A percentile compares a stretch with the other conserved stretches of the same genome.
Evolutionary conservation across 2,113 vertebrate species (phyloP).

Genomic region (Patagioenas fasciata): DNA sequence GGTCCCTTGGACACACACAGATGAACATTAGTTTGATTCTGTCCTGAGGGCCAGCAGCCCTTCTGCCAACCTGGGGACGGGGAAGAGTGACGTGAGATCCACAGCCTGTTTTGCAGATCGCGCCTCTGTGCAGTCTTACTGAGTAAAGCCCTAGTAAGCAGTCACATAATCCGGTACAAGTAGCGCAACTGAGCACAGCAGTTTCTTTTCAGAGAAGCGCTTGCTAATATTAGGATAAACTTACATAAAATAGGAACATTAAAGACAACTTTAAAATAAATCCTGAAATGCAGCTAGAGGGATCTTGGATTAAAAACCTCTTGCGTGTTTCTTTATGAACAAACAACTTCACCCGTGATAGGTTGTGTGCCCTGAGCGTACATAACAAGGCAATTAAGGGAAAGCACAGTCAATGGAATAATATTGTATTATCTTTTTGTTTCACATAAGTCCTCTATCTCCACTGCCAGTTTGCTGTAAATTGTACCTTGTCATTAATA

Average conservation of each 20-base stretch:
- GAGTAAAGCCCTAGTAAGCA: background rate
- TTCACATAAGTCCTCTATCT: constrained; percentile 55
- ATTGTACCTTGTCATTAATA: constrained; percentile 61
- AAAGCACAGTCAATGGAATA: constrained; percentile 40
- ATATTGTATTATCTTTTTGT: constrained; percentile 59
- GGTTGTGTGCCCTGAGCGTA: constrained; percentile 33
- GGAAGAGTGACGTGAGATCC: background rate
- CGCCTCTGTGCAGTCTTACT: background rate
- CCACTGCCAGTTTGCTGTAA: constrained; percentile 45
- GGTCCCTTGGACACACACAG: background rate
- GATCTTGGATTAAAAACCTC: constrained; percentile 57
- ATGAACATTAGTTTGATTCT: background rate
- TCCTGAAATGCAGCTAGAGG: constrained; percentile 32
- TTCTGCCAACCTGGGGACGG: background rate
- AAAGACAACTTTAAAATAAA: constrained; percentile 52
- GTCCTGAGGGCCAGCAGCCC: background rate
- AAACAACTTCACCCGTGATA: constrained; percentile 38
- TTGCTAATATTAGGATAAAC: constrained; percentile 36
- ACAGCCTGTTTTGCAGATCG: background rate
- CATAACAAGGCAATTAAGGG: constrained; percentile 62
- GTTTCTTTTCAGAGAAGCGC: constrained; percentile 15
- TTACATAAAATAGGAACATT: constrained; percentile 12
- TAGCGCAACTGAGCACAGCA: background rate
- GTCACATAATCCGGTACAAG: background rate
- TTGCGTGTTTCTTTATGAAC: constrained; percentile 31